Percentiles rank a stretch among this genome's conserved stretches.
Evolutionary conservation across 2,797 vertebrate genomes (phyloP).

Genomic region (Cygnus olor): DNA sequence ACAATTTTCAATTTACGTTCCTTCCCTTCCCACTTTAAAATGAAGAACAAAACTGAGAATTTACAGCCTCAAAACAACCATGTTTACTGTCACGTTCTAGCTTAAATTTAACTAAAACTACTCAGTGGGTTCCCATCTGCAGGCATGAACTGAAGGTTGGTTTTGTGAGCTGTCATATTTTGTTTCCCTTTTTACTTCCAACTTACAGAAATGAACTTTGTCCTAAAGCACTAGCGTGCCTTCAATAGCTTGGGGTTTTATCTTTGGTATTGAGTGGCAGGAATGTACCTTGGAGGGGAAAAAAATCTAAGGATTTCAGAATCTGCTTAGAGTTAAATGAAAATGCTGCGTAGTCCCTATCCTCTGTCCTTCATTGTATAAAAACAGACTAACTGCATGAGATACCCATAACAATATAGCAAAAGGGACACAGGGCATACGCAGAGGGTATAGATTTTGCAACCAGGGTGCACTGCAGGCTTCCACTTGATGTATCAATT

Average conservation of each 20-base stretch:
- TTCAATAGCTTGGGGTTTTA: not conserved
- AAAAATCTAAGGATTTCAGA: not conserved
- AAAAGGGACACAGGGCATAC: not conserved
- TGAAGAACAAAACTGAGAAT: not conserved
- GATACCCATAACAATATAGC: not conserved
- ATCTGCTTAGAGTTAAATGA: not conserved
- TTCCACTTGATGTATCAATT: not conserved
- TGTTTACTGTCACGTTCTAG: not conserved
- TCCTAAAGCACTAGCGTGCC: not conserved
- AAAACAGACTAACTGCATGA: not conserved
- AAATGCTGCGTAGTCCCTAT: not conserved
- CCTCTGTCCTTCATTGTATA: not conserved
- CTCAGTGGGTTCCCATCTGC: not conserved
- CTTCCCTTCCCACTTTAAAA: not conserved
- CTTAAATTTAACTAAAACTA: not conserved
- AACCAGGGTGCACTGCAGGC: not conserved
- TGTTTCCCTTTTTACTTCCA: not conserved
- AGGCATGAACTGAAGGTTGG: not conserved
- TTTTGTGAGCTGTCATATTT: not conserved
- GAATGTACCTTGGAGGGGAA: not conserved
- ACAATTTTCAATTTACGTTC: not conserved
- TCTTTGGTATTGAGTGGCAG: not conserved
- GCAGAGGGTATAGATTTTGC: not conserved
- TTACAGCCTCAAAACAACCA: not conserved
- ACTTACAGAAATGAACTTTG: not conserved